A percentile compares a stretch with the other conserved stretches of the same genome.
Evolutionary conservation across 2,797 vertebrate species (phyloP).

Genomic region (Harpagifer antarcticus): DNA sequence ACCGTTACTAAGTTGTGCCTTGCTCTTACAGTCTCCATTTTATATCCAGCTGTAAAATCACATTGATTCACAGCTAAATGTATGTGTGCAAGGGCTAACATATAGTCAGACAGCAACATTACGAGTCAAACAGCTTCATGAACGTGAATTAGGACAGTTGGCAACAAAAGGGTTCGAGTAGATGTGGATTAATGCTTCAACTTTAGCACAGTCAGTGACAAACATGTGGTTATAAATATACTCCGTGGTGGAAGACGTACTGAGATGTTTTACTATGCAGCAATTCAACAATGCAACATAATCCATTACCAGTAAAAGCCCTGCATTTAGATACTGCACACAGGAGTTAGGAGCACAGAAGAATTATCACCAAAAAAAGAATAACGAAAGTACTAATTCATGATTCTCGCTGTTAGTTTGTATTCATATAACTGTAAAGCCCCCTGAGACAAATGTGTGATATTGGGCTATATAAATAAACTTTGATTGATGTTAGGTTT

Average conservation of each 20-base stretch:
- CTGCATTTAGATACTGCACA: not conserved
- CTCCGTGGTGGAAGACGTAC: not conserved
- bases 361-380: not conserved
- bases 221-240: slow-evolving; percentile 14
- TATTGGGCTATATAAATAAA: too few species aligned
- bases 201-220: slow-evolving; percentile 5
- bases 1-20: slow-evolving; percentile 62
- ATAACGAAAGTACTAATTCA: not conserved
- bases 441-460: too few species aligned
- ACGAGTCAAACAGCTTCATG: slow-evolving; percentile 11
- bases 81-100: slow-evolving; percentile 10
- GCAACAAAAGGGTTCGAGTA: slow-evolving; percentile 16
- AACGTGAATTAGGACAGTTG: slow-evolving; percentile 17
- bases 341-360: not conserved
- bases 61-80: slow-evolving; percentile 54
- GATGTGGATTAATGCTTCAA: slow-evolving; percentile 7
- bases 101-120: slow-evolving; percentile 10
- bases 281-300: not conserved
- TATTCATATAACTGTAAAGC: too few species aligned
- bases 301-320: not conserved
- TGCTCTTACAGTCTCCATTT: slow-evolving; percentile 68
- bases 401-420: not conserved
- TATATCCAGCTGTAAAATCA: slow-evolving; percentile 59
- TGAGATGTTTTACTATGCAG: not conserved
- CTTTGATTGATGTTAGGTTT: too few species aligned